Conservation (phyloP, 1,140 invertebrate species). For the Drosophila triauraria region DNA sequence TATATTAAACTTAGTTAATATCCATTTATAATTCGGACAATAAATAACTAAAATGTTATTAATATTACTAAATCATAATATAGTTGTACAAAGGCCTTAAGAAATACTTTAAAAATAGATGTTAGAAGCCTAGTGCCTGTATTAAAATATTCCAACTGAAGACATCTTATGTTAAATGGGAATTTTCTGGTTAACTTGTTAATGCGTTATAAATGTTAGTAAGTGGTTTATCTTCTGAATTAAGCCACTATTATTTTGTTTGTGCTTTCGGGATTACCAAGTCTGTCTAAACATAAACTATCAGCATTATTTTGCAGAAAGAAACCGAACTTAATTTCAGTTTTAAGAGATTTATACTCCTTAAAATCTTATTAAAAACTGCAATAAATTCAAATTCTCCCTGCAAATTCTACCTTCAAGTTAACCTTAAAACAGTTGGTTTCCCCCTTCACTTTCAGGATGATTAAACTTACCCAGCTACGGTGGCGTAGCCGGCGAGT, state of each 20-base stretch:
- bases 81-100: background rate
- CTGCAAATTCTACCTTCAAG: background rate
- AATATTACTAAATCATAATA: background rate
- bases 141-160: conserved; percentile 12
- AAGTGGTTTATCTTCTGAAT: background rate
- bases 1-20: background rate
- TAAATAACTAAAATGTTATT: background rate
- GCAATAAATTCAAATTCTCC: background rate
- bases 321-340: too few species aligned
- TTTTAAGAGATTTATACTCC: background rate
- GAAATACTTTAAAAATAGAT: background rate
- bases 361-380: background rate
- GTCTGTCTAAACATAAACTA: background rate
- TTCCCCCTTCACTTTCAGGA: background rate
- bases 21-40: too few species aligned
- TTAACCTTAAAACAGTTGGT: too few species aligned
- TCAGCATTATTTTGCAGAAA: background rate
- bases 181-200: background rate
- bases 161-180: background rate
- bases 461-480: conserved; percentile 84
- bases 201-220: conserved; percentile 1
- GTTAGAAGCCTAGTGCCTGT: background rate
- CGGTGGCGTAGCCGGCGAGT: conserved; percentile 89
- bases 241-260: background rate
- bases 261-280: background rate